Conservation (phyloP, 1,140 invertebrate species). For the Helicoverpa zea region DNA sequence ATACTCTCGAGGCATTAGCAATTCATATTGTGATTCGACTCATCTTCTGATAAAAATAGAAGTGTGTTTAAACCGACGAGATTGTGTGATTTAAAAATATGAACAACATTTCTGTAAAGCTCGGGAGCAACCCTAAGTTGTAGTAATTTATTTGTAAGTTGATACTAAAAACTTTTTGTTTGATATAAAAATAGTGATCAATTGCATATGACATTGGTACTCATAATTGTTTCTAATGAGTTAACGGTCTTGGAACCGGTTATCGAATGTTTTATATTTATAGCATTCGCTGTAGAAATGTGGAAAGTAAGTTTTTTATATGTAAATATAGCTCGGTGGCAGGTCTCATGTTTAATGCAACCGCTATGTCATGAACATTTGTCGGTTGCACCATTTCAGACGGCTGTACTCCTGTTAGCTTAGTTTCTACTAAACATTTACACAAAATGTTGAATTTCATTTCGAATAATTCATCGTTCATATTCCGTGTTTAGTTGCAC, state of each 20-base stretch:
- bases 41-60: background rate
- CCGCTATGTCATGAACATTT: conserved; percentile 82
- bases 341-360: conserved; percentile 83
- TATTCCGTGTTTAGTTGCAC: conserved; percentile 49
- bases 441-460: conserved; percentile 54
- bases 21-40: conserved; percentile 12
- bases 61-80: background rate
- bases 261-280: conserved; percentile 50
- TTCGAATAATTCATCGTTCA: conserved; percentile 50
- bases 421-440: conserved; percentile 59
- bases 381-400: conserved; percentile 81
- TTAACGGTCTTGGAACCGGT: conserved; percentile 52
- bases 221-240: conserved; percentile 53
- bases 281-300: conserved; percentile 54
- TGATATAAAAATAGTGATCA: conserved; percentile 37
- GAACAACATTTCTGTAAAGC: background rate
- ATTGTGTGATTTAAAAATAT: background rate
- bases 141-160: conserved; percentile 22
- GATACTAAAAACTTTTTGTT: background rate
- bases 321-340: conserved; percentile 75
- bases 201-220: conserved; percentile 38
- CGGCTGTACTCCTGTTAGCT: conserved; percentile 57
- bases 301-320: conserved; percentile 67
- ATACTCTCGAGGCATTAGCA: background rate
- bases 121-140: conserved; percentile 20